Base-by-base conservation (phyloP, 2,113 vertebrate species). In the Myotis yumanensis region DNA sequence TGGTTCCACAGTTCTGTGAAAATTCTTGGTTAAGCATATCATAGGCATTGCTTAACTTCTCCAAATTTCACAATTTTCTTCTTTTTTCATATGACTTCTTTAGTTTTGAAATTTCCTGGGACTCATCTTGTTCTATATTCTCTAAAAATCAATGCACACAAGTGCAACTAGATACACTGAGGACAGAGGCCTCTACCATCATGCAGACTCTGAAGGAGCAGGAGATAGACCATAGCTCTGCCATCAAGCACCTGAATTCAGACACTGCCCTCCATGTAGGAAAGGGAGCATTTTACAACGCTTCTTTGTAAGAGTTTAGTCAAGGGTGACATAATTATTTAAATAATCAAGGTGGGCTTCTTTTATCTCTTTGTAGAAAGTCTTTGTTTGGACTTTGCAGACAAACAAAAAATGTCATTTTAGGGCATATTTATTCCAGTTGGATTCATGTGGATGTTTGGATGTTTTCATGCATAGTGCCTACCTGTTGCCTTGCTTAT, bases 291-390 rank as follows among this genome's bases (percentile, higher is more conserved):
- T 43, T 57, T 88, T 71, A 32, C 46, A 68, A 28, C 37, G 10
- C 30, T 94, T 93, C 72, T 86, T 54, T 62, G 80, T 59, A 89
- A 93, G 37, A 84, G 30, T 64, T 96, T 94, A 75, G 51, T 86
- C 75, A 84, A 83, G 32, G 59, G 79, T 16, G 11, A 94, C 69
- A 79, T 6, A 18, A 35, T 54, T 85, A 43, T 85, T 76, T n/a
- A 32, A 77, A 40, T 35, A 89, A 95, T 59, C 72, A 89, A 95
- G 28, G 43, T 71, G 66, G 16, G 12, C 7, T 87, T 82, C 76
- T 57, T n/a, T 32, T 23, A 4, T 57, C 35, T 35, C 5, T 90
- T 64, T 22, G 51, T 40, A 72, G 15, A 62, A 40, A 32, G 40
- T 73, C n/a, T 73, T 94, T 93, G 32, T 94, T 91, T 81, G 30